These are phyloP conservation scores for Periophthalmus modestus DNA, from an alignment of 2,113 vertebrate genomes.

Conservation along the genomic window DNA sequence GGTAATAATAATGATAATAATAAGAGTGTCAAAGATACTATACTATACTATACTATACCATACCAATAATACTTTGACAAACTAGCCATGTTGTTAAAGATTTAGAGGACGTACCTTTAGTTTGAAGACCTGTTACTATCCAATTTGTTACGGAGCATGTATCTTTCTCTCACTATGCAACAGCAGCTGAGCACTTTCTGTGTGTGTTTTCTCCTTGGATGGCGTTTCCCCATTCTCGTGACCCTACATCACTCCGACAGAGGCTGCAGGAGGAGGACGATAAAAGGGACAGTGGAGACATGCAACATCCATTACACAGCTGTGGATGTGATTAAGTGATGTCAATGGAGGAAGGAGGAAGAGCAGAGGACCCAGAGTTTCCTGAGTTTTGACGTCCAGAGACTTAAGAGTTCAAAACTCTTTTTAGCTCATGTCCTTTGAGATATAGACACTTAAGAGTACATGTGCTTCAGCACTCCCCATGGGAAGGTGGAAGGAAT, in stretches of 20 bases:
- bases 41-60: too few species aligned
- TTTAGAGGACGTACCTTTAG: constrained; percentile 34
- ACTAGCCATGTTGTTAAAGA: background rate
- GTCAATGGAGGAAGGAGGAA: constrained; percentile 49
- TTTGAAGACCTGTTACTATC: constrained; percentile 37
- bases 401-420: constrained; percentile 24
- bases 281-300: constrained; percentile 23
- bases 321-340: constrained; percentile 48
- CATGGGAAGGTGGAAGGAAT: constrained; percentile 22
- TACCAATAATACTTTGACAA: background rate
- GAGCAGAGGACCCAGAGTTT: constrained; percentile 57
- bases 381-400: constrained; percentile 52
- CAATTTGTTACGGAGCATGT: constrained; percentile 35
- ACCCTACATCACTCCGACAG: constrained; percentile 68
- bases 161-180: constrained; percentile 26
- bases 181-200: constrained; percentile 23
- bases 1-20: background rate
- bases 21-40: background rate
- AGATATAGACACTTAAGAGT: constrained; percentile 49
- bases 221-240: constrained; percentile 76
- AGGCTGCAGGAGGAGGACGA: constrained; percentile 28
- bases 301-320: constrained; percentile 24
- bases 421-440: constrained; percentile 37
- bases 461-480: constrained; percentile 32
- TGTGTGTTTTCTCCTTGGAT: constrained; percentile 69